Percentiles rank a stretch among this genome's conserved stretches.
These are phyloP conservation scores for Rhabdomys dilectus DNA, from an alignment of 2,113 vertebrate species.

Conservation along the genomic window DNA sequence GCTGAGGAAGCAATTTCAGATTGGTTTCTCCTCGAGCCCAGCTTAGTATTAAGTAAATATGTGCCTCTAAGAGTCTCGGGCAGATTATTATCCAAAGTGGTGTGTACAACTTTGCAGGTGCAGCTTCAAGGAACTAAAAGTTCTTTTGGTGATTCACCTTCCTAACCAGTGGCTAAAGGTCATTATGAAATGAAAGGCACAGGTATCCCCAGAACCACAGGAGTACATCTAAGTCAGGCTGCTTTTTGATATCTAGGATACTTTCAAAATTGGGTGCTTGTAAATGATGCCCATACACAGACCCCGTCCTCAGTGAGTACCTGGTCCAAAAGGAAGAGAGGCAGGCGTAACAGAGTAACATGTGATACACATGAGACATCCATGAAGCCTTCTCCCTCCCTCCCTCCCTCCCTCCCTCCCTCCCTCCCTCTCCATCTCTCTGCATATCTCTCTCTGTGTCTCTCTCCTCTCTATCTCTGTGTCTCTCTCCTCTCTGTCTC, in stretches of 20 bases:
- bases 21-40: constrained; percentile 75
- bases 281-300: not conserved
- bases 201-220: constrained; percentile 33
- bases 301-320: not conserved
- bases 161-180: constrained; percentile 29
- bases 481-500: too few relatives aligned
- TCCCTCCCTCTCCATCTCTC: rapidly evolving
- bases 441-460: not conserved
- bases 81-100: constrained; percentile 75
- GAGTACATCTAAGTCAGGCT: constrained; percentile 48
- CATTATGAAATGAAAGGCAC: constrained; percentile 56
- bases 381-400: not conserved
- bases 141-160: constrained; percentile 59
- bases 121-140: constrained; percentile 71
- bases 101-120: constrained; percentile 62
- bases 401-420: not conserved
- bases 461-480: too few relatives aligned
- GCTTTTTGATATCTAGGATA: not conserved
- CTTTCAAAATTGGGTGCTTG: constrained; percentile 25
- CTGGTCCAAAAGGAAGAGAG: constrained; percentile 38
- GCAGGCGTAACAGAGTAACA: not conserved
- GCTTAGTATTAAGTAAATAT: constrained; percentile 81
- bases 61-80: constrained; percentile 70
- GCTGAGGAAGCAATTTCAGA: constrained; percentile 80
- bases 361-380: not conserved